Base-by-base conservation (phyloP, 1,140 invertebrate species). In the Ceratitis capitata region DNA sequence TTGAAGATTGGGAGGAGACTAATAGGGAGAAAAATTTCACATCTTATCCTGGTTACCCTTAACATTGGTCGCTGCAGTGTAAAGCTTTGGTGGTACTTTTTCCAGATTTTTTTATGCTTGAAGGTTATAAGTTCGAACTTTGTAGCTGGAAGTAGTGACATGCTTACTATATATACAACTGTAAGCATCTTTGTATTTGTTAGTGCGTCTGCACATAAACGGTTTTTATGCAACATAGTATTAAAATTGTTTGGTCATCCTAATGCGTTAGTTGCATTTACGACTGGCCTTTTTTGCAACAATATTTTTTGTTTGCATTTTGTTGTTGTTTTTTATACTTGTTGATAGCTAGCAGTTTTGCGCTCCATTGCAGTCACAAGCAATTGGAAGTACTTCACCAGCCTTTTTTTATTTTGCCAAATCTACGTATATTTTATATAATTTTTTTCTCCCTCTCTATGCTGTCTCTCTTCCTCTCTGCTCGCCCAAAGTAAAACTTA, bases 301-400 rank as follows among this genome's bases (percentile, higher is more conserved):
- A n/a, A 56, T 23, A 35, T 39, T 14, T 6, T 69, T 39, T 61
- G 10, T 6, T 49, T 49, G 10, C n/a, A n/a, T n/a, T n/a, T n/a
- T 32, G 29, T 64, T 64, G 58, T 64, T 26, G 58, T 32, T 61
- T 61, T 61, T 61, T 61, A 32, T 39, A 39, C 69, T 78, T 42
- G 12, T 78, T 78, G 69, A 45, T 26, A 35, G 69, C 69, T n/a
- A n/a, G n/a, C 69, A 45, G 45, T 45, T 78, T 78, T 26, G 39
- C 69, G 69, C 69, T 78, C 39, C 69, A 78, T 78, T 78, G 69
- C 69, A 78, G 9, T 19, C 14, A 78, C 69, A 78, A 78, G 39
- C 64, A 19, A n/a, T 74, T 74, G 64, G 7, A n/a, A 74, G 69
- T 45, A 23, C 7, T 78, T 78, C n/a, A n/a, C 23, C 39, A 78